Evolutionary conservation across 2,797 vertebrate species (phyloP), one percentile per base, ranked within the genome.

Genomic region (Brachyalestes nurse): DNA sequence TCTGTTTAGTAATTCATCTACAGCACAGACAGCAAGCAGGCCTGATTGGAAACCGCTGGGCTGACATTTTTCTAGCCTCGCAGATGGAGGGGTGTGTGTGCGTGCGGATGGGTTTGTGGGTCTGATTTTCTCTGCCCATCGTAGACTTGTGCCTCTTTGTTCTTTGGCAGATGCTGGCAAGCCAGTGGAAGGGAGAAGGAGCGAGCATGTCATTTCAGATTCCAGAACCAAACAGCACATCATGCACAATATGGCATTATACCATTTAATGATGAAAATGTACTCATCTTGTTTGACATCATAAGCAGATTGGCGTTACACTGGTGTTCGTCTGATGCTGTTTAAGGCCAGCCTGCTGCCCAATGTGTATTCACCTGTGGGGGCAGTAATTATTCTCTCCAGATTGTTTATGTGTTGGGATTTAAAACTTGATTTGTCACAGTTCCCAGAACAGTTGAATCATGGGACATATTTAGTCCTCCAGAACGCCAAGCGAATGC

Each of bases 1-100:
- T 94, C 92, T 88, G 92, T 93, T 92, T 85, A 82, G 93, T 95
- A 93, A 96, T 96, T 95, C 92, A 94, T 96, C 95, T 96, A 91
- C 90, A 90, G 88, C 92, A 92, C 92, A 94, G 95, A 96, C 95
- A 95, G 95, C 94, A 91, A 93, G 93, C 80, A 87, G 84, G 70
- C 82, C 87, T 89, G 87, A 90, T 88, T 88, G 87, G 93, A 96
- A 94, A 95, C 95, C 96, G 95, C 94, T 92, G 94, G 95, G 95
- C 95, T 93, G 94, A 92, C 91, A 95, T 93, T 95, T 95, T 95
- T 93, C 93, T 87, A 91, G 74, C 89, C 91, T 91, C 92, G 91
- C 89, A 92, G 91, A 93, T 92, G 92, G 91, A 93, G 78, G 82
- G 88, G 90, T 88, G 80, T 82, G 83, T 70, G 79, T 21, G 73